These are phyloP conservation scores for Temnothorax curvispinosus DNA, from an alignment of 1,140 invertebrate species.

Conservation along the genomic window DNA sequence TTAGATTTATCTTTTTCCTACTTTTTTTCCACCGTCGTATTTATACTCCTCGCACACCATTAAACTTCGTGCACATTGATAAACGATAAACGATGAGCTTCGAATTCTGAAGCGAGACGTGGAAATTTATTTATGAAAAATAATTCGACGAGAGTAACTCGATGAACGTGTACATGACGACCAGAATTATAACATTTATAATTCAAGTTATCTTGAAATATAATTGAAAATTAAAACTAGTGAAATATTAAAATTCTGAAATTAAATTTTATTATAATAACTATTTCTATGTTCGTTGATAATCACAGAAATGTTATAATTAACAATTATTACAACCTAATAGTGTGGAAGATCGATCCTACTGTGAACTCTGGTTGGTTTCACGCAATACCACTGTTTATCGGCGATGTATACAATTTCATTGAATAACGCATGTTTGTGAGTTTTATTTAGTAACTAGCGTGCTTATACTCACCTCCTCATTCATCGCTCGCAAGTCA, in stretches of 20 bases:
- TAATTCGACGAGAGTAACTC: neutral
- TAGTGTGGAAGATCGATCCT: neutral
- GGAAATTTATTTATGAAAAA: slow-evolving; percentile 11
- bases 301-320: neutral
- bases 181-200: neutral
- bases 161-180: neutral
- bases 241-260: neutral
- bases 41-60: neutral
- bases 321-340: neutral
- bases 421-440: slow-evolving; percentile 11
- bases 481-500: neutral
- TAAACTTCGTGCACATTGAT: neutral
- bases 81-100: slow-evolving; percentile 6
- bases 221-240: neutral
- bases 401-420: neutral
- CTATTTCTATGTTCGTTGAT: neutral
- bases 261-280: neutral
- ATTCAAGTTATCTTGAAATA: neutral
- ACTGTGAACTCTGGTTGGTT: neutral
- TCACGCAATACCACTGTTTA: neutral
- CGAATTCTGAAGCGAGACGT: neutral
- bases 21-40: neutral
- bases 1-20: neutral
- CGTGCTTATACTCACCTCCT: neutral
- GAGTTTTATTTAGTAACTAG: slow-evolving; percentile 21